These are phyloP conservation scores for Melanotaenia maccullochi DNA, from an alignment of 2,797 vertebrate genomes.

Conservation along the genomic window DNA sequence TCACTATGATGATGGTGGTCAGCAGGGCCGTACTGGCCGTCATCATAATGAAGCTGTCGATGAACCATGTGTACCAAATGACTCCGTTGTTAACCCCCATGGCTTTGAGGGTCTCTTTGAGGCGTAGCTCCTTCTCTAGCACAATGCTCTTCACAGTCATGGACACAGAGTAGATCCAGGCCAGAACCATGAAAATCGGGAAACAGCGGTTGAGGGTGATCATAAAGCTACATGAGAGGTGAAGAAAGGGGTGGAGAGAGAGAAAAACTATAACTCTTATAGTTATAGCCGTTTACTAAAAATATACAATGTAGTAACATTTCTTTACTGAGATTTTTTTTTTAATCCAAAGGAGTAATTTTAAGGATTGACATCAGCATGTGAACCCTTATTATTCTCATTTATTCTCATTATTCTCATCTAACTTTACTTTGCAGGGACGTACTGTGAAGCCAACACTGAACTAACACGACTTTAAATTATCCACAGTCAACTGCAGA, in stretches of 20 bases:
- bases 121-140: slow-evolving; percentile 93
- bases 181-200: slow-evolving; percentile 95
- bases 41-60: slow-evolving; percentile 94
- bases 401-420: too few species aligned
- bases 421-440: neutral
- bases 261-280: neutral
- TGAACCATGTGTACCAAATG: slow-evolving; percentile 95
- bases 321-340: too few species aligned
- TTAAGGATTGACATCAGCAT: neutral
- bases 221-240: slow-evolving; percentile 87
- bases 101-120: slow-evolving; percentile 94
- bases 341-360: neutral
- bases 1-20: slow-evolving; percentile 91
- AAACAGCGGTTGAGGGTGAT: slow-evolving; percentile 95
- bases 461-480: neutral
- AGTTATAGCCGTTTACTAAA: neutral
- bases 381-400: neutral
- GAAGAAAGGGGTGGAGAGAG: neutral
- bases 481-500: neutral
- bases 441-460: neutral
- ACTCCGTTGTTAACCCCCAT: slow-evolving; percentile 90
- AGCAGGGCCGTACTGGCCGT: slow-evolving; percentile 88
- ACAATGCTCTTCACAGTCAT: slow-evolving; percentile 95
- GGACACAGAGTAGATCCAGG: slow-evolving; percentile 97
- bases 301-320: neutral